phyloP scores from a whole-genome alignment of 2,113 vertebrate species.

The Perca schrenkii region DNA sequence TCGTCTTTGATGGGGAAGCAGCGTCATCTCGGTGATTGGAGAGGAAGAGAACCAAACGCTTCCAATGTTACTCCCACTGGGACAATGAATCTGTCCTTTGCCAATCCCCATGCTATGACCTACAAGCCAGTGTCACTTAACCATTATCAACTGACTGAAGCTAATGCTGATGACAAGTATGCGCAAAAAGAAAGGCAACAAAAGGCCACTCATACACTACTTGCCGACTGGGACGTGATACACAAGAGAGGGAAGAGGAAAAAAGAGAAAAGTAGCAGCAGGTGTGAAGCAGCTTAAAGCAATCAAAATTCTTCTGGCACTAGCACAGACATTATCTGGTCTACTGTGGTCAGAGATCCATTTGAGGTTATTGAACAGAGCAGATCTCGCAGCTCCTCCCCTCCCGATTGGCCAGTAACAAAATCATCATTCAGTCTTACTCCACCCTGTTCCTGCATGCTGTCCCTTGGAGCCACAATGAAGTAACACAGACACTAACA shows the following conservation, averaged over 20 bases:
- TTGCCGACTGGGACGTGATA: conserved; percentile 25
- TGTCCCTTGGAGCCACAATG: conserved; percentile 52
- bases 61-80: conserved; percentile 58
- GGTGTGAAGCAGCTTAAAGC: conserved; percentile 77
- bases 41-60: conserved; percentile 65
- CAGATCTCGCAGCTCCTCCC: conserved; percentile 47
- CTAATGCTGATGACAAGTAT: conserved; percentile 27
- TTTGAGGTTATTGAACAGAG: conserved; percentile 59
- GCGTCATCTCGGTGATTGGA: conserved; percentile 68
- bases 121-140: conserved; percentile 33
- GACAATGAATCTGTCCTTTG: conserved; percentile 56
- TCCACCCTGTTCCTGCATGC: conserved; percentile 58
- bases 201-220: conserved; percentile 4
- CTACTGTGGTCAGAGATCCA: conserved; percentile 57
- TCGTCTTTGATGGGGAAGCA: conserved; percentile 58
- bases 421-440: conserved; percentile 53
- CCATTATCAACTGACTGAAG: conserved; percentile 26
- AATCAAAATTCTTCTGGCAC: conserved; percentile 50
- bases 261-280: conserved; percentile 49
- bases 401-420: conserved; percentile 51
- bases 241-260: conserved; percentile 11
- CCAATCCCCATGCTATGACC: conserved; percentile 30
- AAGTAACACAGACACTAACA: conserved; percentile 48
- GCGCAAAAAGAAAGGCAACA: conserved; percentile 12
- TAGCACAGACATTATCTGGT: conserved; percentile 61